Conservation (phyloP, 1,140 invertebrate species). For the Palaemon carinicauda region DNA sequence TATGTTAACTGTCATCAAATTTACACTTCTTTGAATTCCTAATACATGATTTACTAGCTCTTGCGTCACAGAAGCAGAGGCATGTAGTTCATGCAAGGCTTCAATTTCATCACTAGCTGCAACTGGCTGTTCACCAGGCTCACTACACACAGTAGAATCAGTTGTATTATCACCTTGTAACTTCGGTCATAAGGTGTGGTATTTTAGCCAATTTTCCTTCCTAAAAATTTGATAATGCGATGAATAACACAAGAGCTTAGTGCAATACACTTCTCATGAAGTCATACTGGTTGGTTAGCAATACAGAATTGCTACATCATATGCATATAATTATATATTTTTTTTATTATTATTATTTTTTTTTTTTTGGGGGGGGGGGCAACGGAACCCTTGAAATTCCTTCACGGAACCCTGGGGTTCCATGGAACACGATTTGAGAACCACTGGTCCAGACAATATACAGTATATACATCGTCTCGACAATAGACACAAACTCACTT, state of each 20-base stretch:
- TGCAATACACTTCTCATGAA: background rate
- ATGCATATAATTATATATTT: no score
- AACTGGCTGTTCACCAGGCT: background rate
- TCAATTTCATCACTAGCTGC: background rate
- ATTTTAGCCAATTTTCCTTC: slow-evolving; percentile 20
- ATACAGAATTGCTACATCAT: no score
- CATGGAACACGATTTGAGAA: no score
- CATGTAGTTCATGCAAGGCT: slow-evolving; percentile 15
- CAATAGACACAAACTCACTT: no score
- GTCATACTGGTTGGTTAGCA: no score
- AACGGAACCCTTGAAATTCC: no score
- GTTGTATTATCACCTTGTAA: background rate
- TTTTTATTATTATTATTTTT: no score
- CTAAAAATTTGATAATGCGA: background rate
- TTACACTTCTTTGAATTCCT: slow-evolving; percentile 8
- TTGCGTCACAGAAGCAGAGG: slow-evolving; percentile 6
- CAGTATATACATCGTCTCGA: no score
- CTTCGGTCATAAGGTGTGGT: slow-evolving; percentile 7
- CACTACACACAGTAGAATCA: background rate
- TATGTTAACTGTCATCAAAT: slow-evolving; percentile 25
- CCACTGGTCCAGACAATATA: no score
- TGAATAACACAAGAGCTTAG: background rate
- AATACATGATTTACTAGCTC: slow-evolving; percentile 7
- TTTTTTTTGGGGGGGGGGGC: no score
- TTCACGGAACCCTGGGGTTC: no score